Evolutionary conservation across 2,888 invertebrate genomes (phyloP), one percentile per base, ranked within the genome.

Genomic region (Lasioglossum marginatum): DNA sequence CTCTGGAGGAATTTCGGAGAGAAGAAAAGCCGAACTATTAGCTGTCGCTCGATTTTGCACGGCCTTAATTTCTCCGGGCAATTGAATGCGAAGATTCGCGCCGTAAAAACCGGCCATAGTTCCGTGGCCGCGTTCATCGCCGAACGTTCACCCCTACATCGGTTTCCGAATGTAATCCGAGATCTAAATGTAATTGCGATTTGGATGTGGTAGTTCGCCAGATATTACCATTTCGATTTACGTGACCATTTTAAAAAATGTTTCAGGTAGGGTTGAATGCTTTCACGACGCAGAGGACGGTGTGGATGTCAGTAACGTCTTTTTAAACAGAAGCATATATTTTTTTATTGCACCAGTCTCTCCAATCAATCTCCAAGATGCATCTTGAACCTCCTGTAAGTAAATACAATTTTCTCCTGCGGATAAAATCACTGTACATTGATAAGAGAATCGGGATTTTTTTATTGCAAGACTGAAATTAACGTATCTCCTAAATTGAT

Each of bases 11-110:
- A 78, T 75, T 79, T 85, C 83, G 79, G 43, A 31, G 83, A 10
- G 71, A 79, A 79, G 75, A 45, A 40, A 27, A 52, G 63, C 43
- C 63, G 63, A 66, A 52, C 84, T 79, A 83, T 83, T 83, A 85
- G 76, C 84, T 34, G 79, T 83, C 73, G 45, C 79, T 76, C 75
- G 79, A 83, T 85, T 85, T 83, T 79, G 79, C 79, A 79, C 83
- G 23, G 52, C 71, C 40, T 85, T 83, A 79, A 85, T 83, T 85
- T 83, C 84, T 60, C 75, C 31, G 43, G 79, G 70, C 84, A 85
- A 85, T 83, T 34, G 79, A 83, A 79, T 79, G 75, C 45, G 75
- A 75, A 76, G 84, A 79, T 76, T 79, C 85, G 45, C 19, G 57
- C 8, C 37, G 63, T 45, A 45, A 77, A 73, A 73, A 52, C n/a